A percentile compares a stretch with the other conserved stretches of the same genome.
Conservation (phyloP, 2,797 vertebrate species). For the Schizothorax lantsangensis region DNA sequence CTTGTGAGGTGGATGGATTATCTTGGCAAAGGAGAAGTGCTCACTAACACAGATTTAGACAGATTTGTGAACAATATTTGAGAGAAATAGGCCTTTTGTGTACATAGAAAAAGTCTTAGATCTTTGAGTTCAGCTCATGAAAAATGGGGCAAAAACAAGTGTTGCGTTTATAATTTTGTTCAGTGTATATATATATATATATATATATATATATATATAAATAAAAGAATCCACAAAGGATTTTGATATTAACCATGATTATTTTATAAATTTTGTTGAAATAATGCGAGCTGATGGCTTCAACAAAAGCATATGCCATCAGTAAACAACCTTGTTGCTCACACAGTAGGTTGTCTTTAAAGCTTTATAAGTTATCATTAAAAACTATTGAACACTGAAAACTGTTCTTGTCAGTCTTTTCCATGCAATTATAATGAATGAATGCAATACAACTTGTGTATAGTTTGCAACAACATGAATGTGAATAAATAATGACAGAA, state of each 20-base stretch:
- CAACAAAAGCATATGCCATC: neutral
- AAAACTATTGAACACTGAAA: neutral
- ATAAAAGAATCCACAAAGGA: no score
- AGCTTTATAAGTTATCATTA: neutral
- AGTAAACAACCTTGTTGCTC: neutral
- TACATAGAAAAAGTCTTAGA: no score
- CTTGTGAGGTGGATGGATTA: no score
- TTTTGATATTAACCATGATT: neutral
- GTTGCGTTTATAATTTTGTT: no score
- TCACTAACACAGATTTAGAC: no score
- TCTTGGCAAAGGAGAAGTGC: no score
- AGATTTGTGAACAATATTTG: no score
- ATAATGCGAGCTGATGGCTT: neutral
- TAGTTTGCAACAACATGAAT: slow-evolving; percentile 9
- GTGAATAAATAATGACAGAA: neutral
- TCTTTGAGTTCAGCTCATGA: no score
- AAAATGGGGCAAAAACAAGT: no score
- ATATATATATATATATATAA: no score
- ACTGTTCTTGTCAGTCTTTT: neutral
- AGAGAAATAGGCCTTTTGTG: no score
- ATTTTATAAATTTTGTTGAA: neutral
- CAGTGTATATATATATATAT: no score
- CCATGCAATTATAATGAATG: neutral
- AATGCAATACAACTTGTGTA: neutral
- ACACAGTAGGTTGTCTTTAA: neutral